These are phyloP conservation scores for Ornithorhynchus anatinus DNA, from an alignment of 2,113 vertebrate species.

Conservation along the genomic window DNA sequence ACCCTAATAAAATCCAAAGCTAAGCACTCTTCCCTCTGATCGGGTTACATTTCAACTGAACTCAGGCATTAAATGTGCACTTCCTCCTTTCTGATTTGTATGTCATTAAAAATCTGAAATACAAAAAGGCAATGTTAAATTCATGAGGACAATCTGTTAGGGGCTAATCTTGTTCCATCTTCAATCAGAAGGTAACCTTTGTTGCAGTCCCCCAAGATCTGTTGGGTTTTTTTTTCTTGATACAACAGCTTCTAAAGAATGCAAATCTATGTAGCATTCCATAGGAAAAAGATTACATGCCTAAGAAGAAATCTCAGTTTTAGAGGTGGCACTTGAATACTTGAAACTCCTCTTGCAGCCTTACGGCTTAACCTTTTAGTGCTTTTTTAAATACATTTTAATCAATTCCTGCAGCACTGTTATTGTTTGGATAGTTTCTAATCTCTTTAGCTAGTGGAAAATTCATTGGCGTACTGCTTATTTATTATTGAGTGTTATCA, in stretches of 20 bases:
- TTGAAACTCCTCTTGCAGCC: neutral
- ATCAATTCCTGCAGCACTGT: neutral
- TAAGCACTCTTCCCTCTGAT: neutral
- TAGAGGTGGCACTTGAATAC: neutral
- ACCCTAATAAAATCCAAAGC: neutral
- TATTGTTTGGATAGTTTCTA: neutral
- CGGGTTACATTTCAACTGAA: neutral
- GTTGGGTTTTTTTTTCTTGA: neutral
- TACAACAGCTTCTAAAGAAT: neutral
- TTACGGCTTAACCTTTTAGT: constrained; percentile 7
- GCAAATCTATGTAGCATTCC: neutral
- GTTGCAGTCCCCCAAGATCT: neutral
- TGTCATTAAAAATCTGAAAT: neutral
- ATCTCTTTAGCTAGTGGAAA: neutral
- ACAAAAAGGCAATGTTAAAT: neutral
- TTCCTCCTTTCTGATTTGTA: neutral
- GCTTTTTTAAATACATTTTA: constrained; percentile 15
- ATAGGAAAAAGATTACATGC: neutral
- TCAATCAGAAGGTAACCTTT: neutral
- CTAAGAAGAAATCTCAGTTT: neutral
- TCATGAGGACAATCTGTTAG: neutral
- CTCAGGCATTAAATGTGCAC: neutral
- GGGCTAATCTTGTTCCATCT: neutral
- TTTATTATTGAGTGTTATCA: neutral
- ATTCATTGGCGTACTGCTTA: neutral